Conservation (phyloP, 2,888 invertebrate species). For the Elmis aenea region DNA sequence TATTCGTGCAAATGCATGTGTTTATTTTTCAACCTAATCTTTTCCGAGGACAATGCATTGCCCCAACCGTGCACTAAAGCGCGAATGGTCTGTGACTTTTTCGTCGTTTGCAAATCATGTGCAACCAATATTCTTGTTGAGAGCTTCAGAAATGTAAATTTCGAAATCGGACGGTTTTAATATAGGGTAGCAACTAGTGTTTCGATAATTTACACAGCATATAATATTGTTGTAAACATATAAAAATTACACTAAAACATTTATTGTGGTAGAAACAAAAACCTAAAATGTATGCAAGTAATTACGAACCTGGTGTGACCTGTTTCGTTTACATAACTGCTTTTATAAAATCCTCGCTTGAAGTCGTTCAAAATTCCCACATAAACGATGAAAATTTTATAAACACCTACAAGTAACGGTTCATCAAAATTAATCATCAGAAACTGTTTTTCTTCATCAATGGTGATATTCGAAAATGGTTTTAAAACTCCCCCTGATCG, state of each 20-base stretch:
- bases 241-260: background rate
- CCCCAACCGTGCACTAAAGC: no score
- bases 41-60: no score
- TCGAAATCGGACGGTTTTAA: no score
- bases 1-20: no score
- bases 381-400: slow-evolving; percentile 17
- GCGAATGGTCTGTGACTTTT: no score
- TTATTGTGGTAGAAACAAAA: slow-evolving; percentile 1
- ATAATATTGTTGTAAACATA: background rate
- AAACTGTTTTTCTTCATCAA: slow-evolving; percentile 6
- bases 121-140: no score
- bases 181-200: background rate
- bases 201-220: background rate
- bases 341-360: slow-evolving; percentile 48
- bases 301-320: slow-evolving; percentile 11
- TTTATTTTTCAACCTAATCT: no score
- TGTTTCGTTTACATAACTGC: slow-evolving; percentile 38
- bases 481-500: background rate
- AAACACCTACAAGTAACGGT: slow-evolving; percentile 1
- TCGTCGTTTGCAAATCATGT: no score
- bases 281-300: background rate
- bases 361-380: slow-evolving; percentile 34
- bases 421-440: background rate
- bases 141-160: no score
- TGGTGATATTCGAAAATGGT: background rate